Evolutionary conservation across 2,113 vertebrate species (phyloP), one percentile per base, ranked within the genome.

Genomic region (Atherinomorus stipes): DNA sequence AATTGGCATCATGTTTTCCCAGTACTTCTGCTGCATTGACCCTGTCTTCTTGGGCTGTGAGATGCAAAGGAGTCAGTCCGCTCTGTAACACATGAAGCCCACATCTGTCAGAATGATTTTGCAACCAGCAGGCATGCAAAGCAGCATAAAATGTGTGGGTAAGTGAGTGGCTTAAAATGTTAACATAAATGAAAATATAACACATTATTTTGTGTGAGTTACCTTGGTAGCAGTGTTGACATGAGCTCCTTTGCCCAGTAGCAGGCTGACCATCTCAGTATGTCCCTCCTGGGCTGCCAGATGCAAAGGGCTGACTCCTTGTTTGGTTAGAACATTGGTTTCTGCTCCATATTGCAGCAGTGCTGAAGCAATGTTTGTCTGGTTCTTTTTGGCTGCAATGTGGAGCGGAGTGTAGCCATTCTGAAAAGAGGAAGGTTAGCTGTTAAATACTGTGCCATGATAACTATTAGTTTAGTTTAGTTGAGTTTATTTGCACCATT

Each of bases 321-420:
- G 98, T 81, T 97, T 97, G 10, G 97, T 99, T 62, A 98, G 77
- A 47, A 95, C 95, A 64, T 95, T 97, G 65, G 96, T 96, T 74
- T 97, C 96, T 0, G 97, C 97, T 62, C 94, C 97, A 0, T 96
- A 96, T 88, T 93, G 94, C 76, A 99, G 88, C 2, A 99, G 92
- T 0, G 96, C 94, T 66, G 90, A 90, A 7, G 96, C 98, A 5
- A 97, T 96, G 79, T 95, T 95, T 74, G 94, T 95, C 90, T 99
- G 97, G 60, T 99, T 99, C 92, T 98, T 98, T 91, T 97, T 98
- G 70, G 97, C 96, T 63, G 97, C 96, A 8, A 99, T 99, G 81
- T 99, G 98, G 28, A 99, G 93, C 22, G 98, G 97, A 2, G 97
- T 98, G 64, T 99, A 99, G 77, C 98, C 97, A 50, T 99, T 99